Percentiles rank a stretch among this genome's conserved stretches.
These are phyloP conservation scores for Solea solea DNA, from an alignment of 2,113 vertebrate genomes.

Conservation along the genomic window DNA sequence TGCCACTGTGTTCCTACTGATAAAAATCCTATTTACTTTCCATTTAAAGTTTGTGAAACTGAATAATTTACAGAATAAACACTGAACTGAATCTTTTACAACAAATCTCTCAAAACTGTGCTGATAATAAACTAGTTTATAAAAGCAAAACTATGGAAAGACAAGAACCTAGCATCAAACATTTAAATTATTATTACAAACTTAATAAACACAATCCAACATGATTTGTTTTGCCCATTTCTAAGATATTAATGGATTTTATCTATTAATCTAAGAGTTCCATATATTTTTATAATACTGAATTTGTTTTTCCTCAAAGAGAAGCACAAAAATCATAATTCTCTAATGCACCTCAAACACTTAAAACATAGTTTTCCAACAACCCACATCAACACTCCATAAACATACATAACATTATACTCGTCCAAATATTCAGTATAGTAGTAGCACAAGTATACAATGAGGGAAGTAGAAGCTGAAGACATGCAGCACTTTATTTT, in stretches of 20 bases:
- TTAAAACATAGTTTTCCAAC: neutral
- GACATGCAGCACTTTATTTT: constrained; percentile 58
- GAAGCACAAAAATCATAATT: constrained; percentile 24
- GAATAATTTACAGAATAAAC: constrained; percentile 7
- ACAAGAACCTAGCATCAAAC: neutral
- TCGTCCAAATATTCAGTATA: neutral
- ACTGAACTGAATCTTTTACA: constrained; percentile 9
- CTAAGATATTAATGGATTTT: neutral
- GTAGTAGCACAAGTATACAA: constrained; percentile 15
- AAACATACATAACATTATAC: neutral
- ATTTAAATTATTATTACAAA: neutral
- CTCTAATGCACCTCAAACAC: constrained; percentile 5
- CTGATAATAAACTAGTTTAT: neutral
- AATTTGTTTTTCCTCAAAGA: neutral
- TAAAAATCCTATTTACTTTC: constrained; percentile 24
- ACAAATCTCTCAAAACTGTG: neutral
- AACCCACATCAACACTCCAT: neutral
- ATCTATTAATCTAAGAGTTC: neutral
- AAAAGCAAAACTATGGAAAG: neutral
- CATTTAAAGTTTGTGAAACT: constrained; percentile 12
- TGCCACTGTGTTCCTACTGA: constrained; percentile 12
- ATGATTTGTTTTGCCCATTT: neutral
- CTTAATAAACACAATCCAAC: neutral
- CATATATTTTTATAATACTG: neutral
- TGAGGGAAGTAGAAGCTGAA: constrained; percentile 30